Base-by-base conservation (phyloP, 2,113 vertebrate genomes). In the Pyxicephalus adspersus region DNA sequence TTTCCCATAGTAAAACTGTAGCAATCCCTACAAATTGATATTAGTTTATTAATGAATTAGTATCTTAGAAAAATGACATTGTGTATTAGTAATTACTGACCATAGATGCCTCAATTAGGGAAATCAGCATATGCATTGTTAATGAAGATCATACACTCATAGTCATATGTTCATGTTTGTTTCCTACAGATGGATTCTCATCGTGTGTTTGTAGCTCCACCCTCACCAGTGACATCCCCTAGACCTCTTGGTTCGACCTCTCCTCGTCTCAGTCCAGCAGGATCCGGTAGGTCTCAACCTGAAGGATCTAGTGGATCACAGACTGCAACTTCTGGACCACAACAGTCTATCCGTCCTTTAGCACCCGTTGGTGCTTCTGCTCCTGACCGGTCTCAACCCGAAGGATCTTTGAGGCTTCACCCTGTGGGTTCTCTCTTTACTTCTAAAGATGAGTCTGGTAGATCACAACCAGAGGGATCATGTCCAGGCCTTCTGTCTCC, bases 161-260 rank as follows among this genome's bases (percentile, higher is more conserved):
- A n/a, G 9, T 19, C 2, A 26, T 26, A 51, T 67, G n/a, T 50
- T 22, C 25, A 64, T 51, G 29, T 52, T 75, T 63, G 20, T 18
- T 29, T 31, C 17, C 29, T 25, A 17, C 15, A 63, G 83, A 94
- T 93, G 94, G 91, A 94, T 73, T 55, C 64, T 38, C 71, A 88
- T 76, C 71, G 54, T 66, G 61, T 87, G 80, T 31, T 80, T 61
- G 34, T 75, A 54, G 57, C 79, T 58, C 5, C 54, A 57, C 60
- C 78, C 68, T 13, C 31, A 65, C 4, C 5, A 45, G 1, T 45
- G 68, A 25, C 31, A 19, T 19, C 63, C 54, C 2, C 66, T 58
- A 1, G 72, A n/a, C 17, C 64, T n/a, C 61, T 81, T n/a, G 38
- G 61, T 45, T 38, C 77, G 4, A 20, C 22, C 1, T 8, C 68